A percentile compares a stretch with the other conserved stretches of the same genome.
Evolutionary conservation across 2,113 vertebrate species (phyloP).

Genomic region (Hiodon tergisus): DNA sequence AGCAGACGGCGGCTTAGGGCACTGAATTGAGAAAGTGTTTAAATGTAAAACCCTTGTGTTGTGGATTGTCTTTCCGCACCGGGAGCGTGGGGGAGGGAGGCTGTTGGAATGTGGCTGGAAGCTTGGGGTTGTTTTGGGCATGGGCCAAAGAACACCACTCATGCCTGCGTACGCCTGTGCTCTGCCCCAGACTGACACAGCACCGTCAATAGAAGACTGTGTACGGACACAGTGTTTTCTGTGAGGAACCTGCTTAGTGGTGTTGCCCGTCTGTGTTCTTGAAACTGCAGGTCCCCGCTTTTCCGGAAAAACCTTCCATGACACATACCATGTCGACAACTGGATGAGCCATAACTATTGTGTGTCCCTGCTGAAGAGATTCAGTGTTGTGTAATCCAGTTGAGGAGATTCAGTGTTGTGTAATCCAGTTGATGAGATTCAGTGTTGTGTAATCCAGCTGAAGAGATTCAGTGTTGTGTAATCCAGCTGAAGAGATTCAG

Average conservation of each 20-base stretch:
- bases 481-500: no score
- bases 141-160: neutral
- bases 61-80: no score
- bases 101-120: no score
- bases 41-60: constrained; percentile 24
- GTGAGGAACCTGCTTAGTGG: constrained; percentile 27
- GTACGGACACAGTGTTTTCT: constrained; percentile 26
- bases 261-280: constrained; percentile 42
- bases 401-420: no score
- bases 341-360: neutral
- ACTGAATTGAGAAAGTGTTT: constrained; percentile 25
- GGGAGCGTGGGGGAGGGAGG: no score
- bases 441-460: neutral
- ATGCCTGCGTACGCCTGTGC: neutral
- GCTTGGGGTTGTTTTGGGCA: no score
- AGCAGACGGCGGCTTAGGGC: constrained; percentile 26
- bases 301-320: constrained; percentile 45
- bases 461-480: no score
- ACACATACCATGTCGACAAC: constrained; percentile 17
- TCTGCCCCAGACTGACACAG: constrained; percentile 37
- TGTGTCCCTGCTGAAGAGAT: neutral
- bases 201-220: constrained; percentile 31
- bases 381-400: no score
- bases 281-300: constrained; percentile 58
- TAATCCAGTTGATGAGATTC: neutral